Conservation (phyloP, 2,797 vertebrate genomes). For the Ficedula albicollis region DNA sequence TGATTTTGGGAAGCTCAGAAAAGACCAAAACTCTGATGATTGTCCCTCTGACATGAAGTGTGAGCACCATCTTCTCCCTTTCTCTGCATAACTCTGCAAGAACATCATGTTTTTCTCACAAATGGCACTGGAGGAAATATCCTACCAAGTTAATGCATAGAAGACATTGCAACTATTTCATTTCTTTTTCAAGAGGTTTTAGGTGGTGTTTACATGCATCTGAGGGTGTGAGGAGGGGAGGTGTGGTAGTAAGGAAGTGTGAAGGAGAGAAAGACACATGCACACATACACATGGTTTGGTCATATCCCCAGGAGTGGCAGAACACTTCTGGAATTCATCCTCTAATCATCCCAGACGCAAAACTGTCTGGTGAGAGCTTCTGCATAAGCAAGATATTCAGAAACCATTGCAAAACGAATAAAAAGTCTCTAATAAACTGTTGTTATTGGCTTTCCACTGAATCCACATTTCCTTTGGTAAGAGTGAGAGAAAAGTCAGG, state of each 20-base stretch:
- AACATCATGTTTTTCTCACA: background rate
- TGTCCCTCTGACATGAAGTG: background rate
- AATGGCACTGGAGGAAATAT: background rate
- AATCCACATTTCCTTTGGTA: background rate
- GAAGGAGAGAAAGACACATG: background rate
- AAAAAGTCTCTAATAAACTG: background rate
- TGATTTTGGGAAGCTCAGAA: background rate
- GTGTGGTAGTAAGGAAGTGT: background rate
- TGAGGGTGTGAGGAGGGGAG: background rate
- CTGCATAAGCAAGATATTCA: background rate
- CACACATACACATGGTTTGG: rapidly evolving
- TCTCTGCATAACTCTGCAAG: background rate
- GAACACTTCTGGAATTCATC: background rate
- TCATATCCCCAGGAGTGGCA: background rate
- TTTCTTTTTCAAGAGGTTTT: background rate
- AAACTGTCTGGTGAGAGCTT: background rate
- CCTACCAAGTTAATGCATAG: background rate
- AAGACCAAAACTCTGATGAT: background rate
- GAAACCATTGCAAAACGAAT: background rate
- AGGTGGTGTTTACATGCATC: background rate
- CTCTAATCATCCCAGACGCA: background rate
- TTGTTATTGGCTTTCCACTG: background rate
- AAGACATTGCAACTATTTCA: background rate
- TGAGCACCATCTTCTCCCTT: background rate
- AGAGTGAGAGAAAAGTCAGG: background rate